Evolutionary conservation across 2,888 invertebrate genomes (phyloP).

Genomic region (Parapristionchus giblindavisi): DNA sequence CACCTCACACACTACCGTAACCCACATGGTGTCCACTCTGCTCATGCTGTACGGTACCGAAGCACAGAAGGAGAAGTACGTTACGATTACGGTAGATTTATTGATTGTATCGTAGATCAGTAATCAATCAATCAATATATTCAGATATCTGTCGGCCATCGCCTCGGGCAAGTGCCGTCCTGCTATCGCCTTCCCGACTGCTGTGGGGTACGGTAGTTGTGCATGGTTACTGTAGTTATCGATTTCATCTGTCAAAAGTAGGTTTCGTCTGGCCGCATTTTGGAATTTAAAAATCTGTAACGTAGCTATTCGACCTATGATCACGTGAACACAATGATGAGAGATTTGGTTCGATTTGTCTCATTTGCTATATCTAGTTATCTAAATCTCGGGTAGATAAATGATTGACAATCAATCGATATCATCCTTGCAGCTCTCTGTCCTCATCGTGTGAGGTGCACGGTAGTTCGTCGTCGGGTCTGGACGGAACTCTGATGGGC

Average conservation of each 20-base stretch:
- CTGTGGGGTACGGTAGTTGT: constrained; percentile 23
- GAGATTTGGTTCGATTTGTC: too few relatives aligned
- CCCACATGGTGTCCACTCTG: constrained; percentile 49
- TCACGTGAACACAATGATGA: too few relatives aligned
- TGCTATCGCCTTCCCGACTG: constrained; percentile 44
- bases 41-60: constrained; percentile 50
- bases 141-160: constrained; percentile 44
- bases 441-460: constrained; percentile 15
- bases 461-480: constrained; percentile 18
- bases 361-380: too few relatives aligned
- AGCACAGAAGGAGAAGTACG: constrained; percentile 50
- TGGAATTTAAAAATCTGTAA: too few relatives aligned
- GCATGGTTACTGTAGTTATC: background rate
- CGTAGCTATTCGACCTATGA: too few relatives aligned
- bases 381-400: too few relatives aligned
- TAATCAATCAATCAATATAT: background rate
- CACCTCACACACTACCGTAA: constrained; percentile 45
- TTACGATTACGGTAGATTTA: constrained; percentile 8
- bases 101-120: too few relatives aligned
- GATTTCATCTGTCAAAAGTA: background rate
- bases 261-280: too few relatives aligned
- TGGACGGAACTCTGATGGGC: constrained; percentile 17
- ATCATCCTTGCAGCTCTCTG: constrained; percentile 1
- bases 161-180: constrained; percentile 48
- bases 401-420: background rate